Conservation (phyloP, 2,888 invertebrate species). For the Noctua fimbriata region DNA sequence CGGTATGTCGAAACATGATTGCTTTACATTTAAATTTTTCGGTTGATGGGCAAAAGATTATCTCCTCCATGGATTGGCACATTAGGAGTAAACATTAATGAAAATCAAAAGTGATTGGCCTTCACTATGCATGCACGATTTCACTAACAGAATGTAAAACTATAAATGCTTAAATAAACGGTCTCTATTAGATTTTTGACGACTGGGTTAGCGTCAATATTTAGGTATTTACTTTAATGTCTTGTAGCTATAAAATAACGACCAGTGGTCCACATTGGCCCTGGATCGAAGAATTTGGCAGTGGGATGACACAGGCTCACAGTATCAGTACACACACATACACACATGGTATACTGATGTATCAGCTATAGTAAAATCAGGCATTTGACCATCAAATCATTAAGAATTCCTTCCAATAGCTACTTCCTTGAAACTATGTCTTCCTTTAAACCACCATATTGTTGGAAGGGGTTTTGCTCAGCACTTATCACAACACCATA, state of each 20-base stretch:
- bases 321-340: not conserved
- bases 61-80: not conserved
- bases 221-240: not conserved
- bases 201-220: not conserved
- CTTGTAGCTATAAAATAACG: not conserved
- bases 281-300: too few species aligned
- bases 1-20: not conserved
- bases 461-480: not conserved
- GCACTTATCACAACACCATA: constrained; percentile 1
- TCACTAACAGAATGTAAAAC: not conserved
- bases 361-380: not conserved
- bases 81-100: not conserved
- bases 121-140: not conserved
- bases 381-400: not conserved
- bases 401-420: not conserved
- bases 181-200: not conserved
- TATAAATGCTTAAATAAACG: not conserved
- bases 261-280: too few species aligned
- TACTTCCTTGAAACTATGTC: not conserved
- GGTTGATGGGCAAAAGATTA: not conserved
- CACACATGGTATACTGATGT: too few species aligned
- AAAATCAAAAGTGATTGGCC: not conserved
- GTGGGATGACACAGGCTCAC: too few species aligned
- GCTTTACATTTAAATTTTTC: not conserved
- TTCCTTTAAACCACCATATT: not conserved